These are phyloP conservation scores for Coracias cyanogaster DNA, from an alignment of 2,797 vertebrate genomes.

Conservation along the genomic window DNA sequence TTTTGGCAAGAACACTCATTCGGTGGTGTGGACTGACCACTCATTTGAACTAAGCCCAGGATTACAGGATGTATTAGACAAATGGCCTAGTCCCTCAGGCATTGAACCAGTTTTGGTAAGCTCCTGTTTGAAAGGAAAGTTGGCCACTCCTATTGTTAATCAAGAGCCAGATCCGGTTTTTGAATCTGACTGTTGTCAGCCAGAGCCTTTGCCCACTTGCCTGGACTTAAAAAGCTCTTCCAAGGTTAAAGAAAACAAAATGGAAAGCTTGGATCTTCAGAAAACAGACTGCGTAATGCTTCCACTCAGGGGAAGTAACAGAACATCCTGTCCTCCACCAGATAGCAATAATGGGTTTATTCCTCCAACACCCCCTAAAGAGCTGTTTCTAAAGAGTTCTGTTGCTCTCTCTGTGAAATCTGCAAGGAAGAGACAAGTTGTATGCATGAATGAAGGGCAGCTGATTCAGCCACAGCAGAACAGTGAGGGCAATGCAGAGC, in stretches of 20 bases:
- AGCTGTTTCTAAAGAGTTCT: conserved; percentile 78
- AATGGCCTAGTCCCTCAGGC: conserved; percentile 85
- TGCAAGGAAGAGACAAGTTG: not conserved
- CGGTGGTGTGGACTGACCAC: conserved; percentile 58
- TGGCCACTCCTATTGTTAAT: conserved; percentile 53
- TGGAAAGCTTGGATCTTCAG: not conserved
- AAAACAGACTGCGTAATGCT: not conserved
- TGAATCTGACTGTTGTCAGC: not conserved
- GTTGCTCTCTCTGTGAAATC: conserved; percentile 75
- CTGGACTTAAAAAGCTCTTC: conserved; percentile 36
- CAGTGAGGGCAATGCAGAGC: not conserved
- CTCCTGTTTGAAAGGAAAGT: conserved; percentile 12
- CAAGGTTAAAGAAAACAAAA: not conserved
- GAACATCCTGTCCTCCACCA: conserved; percentile 56
- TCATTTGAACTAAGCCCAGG: conserved; percentile 87
- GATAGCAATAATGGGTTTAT: conserved; percentile 76
- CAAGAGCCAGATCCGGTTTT: conserved; percentile 15
- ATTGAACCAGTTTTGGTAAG: conserved; percentile 9
- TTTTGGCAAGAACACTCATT: not conserved
- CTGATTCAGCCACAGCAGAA: not conserved
- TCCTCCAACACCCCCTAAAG: conserved; percentile 84
- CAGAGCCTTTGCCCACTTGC: conserved; percentile 5
- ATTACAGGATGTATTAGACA: conserved; percentile 90
- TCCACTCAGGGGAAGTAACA: not conserved
- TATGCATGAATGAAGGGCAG: not conserved